Evolutionary conservation across 1,140 invertebrate species (phyloP).

Genomic region (Pogonognathellus flavescens): DNA sequence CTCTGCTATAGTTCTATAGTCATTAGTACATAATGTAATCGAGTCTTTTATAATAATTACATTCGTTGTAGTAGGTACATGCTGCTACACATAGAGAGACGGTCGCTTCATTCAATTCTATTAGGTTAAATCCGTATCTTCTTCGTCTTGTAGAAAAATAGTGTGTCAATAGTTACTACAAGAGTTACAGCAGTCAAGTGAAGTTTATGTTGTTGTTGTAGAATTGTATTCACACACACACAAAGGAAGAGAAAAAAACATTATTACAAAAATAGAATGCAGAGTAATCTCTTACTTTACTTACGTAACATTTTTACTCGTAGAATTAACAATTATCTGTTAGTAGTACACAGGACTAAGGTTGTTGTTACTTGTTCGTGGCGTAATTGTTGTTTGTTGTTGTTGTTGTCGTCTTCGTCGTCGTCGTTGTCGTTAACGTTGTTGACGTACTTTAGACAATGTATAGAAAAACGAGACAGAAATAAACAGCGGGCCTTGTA

Average conservation of each 20-base stretch:
- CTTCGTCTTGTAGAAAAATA: too few relatives aligned
- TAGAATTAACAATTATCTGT: background rate
- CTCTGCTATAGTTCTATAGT: too few relatives aligned
- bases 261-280: background rate
- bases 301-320: background rate
- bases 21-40: too few relatives aligned
- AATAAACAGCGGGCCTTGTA: background rate
- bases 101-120: too few relatives aligned
- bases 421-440: background rate
- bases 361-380: conserved; percentile 26
- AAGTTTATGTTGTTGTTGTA: conserved; percentile 4
- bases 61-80: too few relatives aligned
- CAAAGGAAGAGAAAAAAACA: background rate
- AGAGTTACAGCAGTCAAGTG: background rate
- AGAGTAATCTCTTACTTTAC: background rate
- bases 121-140: too few relatives aligned
- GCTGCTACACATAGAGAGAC: too few relatives aligned
- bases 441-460: too few relatives aligned
- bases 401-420: conserved; percentile 6
- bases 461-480: background rate
- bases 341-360: conserved; percentile 24
- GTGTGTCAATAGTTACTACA: too few relatives aligned
- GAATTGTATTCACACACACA: background rate
- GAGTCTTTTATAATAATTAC: too few relatives aligned
- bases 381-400: conserved; percentile 37